These are phyloP conservation scores for Conops quadrifasciatus DNA, from an alignment of 2,888 invertebrate genomes.

Conservation along the genomic window DNA sequence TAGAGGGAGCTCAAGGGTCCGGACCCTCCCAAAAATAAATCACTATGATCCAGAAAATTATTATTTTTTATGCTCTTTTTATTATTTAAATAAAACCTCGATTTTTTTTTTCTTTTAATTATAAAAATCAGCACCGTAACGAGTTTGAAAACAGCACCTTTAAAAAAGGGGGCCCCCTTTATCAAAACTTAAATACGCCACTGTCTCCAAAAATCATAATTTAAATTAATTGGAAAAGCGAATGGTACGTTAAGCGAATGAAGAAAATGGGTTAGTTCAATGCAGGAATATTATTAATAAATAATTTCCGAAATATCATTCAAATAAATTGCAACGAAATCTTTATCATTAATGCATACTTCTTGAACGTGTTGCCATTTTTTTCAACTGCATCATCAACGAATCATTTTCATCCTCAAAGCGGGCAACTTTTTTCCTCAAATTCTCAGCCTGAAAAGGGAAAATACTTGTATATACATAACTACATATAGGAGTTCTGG, in stretches of 20 bases:
- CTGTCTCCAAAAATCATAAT: too few species aligned
- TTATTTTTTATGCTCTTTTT: too few species aligned
- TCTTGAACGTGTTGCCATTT: slow-evolving; percentile 89
- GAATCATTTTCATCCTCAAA: slow-evolving; percentile 98
- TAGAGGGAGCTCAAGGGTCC: slow-evolving; percentile 27
- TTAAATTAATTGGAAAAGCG: slow-evolving; percentile 35
- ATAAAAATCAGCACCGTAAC: too few species aligned
- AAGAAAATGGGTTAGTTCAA: too few species aligned
- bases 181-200: slow-evolving; percentile 31
- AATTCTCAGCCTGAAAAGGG: slow-evolving; percentile 79
- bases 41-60: too few species aligned
- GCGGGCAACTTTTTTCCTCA: slow-evolving; percentile 88
- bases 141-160: too few species aligned
- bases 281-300: too few species aligned
- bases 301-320: too few species aligned
- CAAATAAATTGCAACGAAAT: too few species aligned
- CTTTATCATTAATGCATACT: slow-evolving; percentile 68
- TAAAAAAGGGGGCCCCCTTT: too few species aligned
- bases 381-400: slow-evolving; percentile 92
- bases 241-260: background rate
- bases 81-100: too few species aligned
- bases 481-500: background rate
- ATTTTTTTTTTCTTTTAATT: too few species aligned
- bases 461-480: slow-evolving; percentile 38
- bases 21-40: background rate